Evolutionary conservation across 2,113 vertebrate genomes (phyloP).

Genomic region (Callipepla squamata): DNA sequence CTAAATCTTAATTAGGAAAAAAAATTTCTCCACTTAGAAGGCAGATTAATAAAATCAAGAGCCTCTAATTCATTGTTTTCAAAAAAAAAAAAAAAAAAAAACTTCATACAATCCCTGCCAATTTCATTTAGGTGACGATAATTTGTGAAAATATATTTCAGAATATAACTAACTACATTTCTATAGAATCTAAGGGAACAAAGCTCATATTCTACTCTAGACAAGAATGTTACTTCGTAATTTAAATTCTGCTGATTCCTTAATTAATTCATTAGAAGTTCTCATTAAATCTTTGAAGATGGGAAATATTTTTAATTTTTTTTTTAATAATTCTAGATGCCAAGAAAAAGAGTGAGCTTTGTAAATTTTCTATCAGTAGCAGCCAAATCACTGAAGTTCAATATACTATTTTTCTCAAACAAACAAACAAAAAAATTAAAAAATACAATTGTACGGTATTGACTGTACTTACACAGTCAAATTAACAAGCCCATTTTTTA

Average conservation of each 20-base stretch:
- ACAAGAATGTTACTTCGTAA: not conserved
- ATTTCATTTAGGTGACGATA: not conserved
- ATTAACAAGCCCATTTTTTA: not conserved
- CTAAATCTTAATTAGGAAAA: not conserved
- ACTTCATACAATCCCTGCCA: not conserved
- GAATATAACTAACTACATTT: not conserved
- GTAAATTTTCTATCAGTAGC: not conserved
- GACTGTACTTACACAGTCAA: not conserved
- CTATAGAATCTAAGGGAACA: not conserved
- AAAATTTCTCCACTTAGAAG: not conserved
- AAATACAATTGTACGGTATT: not conserved
- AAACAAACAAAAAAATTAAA: not conserved
- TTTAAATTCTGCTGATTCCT: not conserved
- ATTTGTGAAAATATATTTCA: not conserved
- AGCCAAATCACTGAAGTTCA: not conserved
- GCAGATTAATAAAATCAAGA: not conserved
- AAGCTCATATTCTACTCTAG: not conserved
- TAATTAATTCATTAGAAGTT: not conserved
- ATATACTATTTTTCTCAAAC: not conserved
- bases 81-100: not conserved
- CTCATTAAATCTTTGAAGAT: not conserved
- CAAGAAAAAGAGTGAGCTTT: not conserved
- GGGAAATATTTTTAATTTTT: not conserved
- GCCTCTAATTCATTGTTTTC: not conserved
- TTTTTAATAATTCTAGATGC: not conserved